phyloP scores from a whole-genome alignment of 2,797 vertebrate species.

The Micromesistius poutassou region DNA sequence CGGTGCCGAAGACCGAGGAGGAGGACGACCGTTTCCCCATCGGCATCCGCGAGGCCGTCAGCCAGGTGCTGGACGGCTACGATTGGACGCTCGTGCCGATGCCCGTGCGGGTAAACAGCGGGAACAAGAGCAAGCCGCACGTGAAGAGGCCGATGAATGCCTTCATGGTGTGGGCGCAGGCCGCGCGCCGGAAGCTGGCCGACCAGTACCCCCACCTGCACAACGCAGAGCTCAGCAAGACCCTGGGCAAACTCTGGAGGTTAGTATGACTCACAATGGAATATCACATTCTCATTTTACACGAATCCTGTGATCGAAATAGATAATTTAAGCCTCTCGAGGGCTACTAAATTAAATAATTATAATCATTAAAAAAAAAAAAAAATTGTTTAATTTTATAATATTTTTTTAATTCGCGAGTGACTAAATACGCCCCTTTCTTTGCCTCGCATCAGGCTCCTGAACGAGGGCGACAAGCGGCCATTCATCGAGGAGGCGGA shows the following conservation, averaged over 20 bases:
- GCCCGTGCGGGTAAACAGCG: slow-evolving; percentile 95
- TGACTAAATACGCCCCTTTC: background rate
- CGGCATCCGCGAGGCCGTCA: slow-evolving; percentile 95
- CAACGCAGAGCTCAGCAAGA: slow-evolving; percentile 98
- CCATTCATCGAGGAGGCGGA: slow-evolving; percentile 98
- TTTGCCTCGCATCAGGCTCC: slow-evolving; percentile 69
- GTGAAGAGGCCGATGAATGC: slow-evolving; percentile 86
- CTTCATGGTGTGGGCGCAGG: slow-evolving; percentile 91
- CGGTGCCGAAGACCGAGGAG: slow-evolving; percentile 76
- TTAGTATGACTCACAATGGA: slow-evolving; percentile 60
- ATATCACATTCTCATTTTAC: background rate
- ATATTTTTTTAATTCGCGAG: too few species aligned
- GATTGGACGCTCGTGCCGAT: slow-evolving; percentile 99
- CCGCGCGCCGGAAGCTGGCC: slow-evolving; percentile 91
- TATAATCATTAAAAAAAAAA: too few species aligned
- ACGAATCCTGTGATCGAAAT: background rate
- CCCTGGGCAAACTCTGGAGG: slow-evolving; percentile 98
- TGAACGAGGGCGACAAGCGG: slow-evolving; percentile 94
- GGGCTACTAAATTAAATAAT: background rate
- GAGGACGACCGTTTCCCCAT: slow-evolving; percentile 94
- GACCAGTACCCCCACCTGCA: slow-evolving; percentile 98
- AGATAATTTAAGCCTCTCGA: background rate
- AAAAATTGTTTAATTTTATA: background rate
- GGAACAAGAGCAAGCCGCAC: slow-evolving; percentile 91
- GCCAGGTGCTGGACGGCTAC: slow-evolving; percentile 96